Conservation (phyloP, 2,113 vertebrate genomes). For the Nothocercus nigrocapillus region DNA sequence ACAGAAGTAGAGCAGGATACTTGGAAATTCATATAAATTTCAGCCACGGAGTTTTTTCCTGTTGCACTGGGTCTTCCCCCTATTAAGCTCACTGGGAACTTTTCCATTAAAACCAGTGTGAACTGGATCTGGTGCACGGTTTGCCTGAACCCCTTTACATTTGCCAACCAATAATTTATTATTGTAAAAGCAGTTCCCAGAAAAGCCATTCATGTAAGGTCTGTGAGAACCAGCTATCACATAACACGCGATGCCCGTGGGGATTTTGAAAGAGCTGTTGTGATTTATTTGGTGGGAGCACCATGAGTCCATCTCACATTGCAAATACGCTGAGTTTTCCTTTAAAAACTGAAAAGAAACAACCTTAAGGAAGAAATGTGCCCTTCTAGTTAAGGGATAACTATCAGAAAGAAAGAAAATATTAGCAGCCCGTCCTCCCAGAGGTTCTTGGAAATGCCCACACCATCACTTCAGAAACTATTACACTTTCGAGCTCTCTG, state of each 20-base stretch:
- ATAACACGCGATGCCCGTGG: accelerated
- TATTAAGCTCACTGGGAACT: slow-evolving; percentile 3
- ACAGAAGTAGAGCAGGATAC: too few species aligned
- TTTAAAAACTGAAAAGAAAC: background rate
- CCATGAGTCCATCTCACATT: background rate
- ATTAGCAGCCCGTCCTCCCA: background rate
- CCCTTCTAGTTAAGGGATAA: background rate
- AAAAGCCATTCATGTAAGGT: background rate
- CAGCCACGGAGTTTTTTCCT: slow-evolving; percentile 13
- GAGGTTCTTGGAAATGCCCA: background rate
- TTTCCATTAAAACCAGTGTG: background rate
- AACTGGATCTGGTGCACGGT: background rate
- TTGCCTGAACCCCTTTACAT: slow-evolving; percentile 23
- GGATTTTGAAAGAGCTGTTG: slow-evolving; percentile 1
- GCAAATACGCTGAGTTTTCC: background rate
- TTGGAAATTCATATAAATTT: background rate
- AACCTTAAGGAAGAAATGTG: background rate
- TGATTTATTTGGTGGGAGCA: slow-evolving; percentile 42
- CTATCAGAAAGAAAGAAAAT: background rate
- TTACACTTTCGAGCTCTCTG: slow-evolving; percentile 29
- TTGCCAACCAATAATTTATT: slow-evolving; percentile 46
- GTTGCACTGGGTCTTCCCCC: background rate
- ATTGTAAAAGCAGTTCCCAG: slow-evolving; percentile 47
- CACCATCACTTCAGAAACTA: background rate
- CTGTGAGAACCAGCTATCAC: slow-evolving; percentile 30